These are phyloP conservation scores for Tangara arthus DNA, from an alignment of 2,797 vertebrate genomes.

Conservation along the genomic window DNA sequence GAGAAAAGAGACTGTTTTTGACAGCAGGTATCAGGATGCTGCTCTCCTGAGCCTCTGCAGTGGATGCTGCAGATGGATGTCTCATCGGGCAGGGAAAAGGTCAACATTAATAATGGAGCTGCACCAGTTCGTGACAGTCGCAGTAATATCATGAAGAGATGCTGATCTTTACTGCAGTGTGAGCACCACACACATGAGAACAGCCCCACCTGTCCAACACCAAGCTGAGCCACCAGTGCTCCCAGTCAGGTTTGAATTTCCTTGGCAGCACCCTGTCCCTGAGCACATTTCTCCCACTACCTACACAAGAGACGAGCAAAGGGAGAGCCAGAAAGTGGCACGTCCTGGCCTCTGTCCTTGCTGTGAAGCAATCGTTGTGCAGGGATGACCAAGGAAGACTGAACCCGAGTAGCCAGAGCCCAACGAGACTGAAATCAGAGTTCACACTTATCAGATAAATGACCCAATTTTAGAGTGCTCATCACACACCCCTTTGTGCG, in stretches of 20 bases:
- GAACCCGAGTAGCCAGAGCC: background rate
- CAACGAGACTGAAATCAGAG: background rate
- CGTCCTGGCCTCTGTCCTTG: fast-evolving
- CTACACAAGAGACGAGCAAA: background rate
- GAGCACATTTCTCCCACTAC: background rate
- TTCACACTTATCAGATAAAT: background rate
- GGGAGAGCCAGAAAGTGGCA: background rate
- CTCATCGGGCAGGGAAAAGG: background rate
- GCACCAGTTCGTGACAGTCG: background rate
- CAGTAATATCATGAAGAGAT: background rate
- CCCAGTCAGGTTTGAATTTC: background rate
- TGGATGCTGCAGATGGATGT: background rate
- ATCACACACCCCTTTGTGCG: background rate
- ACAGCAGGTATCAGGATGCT: background rate
- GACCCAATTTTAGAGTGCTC: background rate
- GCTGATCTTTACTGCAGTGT: background rate
- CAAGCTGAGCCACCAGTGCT: background rate
- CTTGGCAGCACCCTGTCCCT: background rate
- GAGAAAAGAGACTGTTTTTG: background rate
- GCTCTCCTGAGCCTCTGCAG: background rate
- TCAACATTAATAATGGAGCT: background rate
- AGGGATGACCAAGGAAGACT: background rate
- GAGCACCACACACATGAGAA: background rate
- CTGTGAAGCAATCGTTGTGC: background rate
- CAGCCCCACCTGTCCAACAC: background rate